phyloP scores from a whole-genome alignment of 2,113 vertebrate genomes.

The Colaptes auratus region DNA sequence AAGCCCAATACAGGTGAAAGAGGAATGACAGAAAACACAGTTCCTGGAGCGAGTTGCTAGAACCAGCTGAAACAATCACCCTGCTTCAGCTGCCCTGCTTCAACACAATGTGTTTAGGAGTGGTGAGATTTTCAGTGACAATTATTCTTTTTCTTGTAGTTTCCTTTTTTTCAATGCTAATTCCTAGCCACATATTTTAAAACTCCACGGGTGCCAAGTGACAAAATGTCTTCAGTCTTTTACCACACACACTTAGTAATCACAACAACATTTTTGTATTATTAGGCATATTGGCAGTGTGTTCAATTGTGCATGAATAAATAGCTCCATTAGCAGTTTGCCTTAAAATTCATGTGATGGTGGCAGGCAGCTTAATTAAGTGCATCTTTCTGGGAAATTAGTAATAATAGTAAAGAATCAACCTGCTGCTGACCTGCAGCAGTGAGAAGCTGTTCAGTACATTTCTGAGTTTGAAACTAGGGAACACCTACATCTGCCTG shows the following conservation, averaged over 20 bases:
- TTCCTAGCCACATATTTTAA: not conserved
- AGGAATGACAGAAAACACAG: not conserved
- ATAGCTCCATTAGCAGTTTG: constrained; percentile 41
- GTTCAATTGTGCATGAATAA: constrained; percentile 37
- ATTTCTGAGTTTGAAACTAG: not conserved
- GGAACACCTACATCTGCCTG: not conserved
- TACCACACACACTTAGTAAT: constrained; percentile 41
- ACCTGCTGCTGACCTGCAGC: constrained; percentile 25
- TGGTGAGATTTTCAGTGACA: not conserved
- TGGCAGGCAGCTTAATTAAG: constrained; percentile 28
- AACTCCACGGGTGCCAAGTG: constrained; percentile 34
- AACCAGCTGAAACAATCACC: not conserved
- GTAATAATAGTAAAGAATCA: constrained; percentile 7
- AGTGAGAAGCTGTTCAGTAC: not conserved
- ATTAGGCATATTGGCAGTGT: constrained; percentile 40
- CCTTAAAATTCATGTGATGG: constrained; percentile 2
- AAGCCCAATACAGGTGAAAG: not conserved
- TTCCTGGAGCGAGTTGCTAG: not conserved
- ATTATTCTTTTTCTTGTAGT: not conserved
- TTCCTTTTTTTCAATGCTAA: not conserved
- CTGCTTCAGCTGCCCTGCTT: not conserved
- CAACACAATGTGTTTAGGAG: not conserved
- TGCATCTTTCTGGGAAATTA: not conserved
- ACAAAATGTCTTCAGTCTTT: constrained; percentile 62
- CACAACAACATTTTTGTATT: constrained; percentile 37